These are phyloP conservation scores for Apotomis capreana DNA, from an alignment of 2,888 invertebrate genomes.

Conservation along the genomic window DNA sequence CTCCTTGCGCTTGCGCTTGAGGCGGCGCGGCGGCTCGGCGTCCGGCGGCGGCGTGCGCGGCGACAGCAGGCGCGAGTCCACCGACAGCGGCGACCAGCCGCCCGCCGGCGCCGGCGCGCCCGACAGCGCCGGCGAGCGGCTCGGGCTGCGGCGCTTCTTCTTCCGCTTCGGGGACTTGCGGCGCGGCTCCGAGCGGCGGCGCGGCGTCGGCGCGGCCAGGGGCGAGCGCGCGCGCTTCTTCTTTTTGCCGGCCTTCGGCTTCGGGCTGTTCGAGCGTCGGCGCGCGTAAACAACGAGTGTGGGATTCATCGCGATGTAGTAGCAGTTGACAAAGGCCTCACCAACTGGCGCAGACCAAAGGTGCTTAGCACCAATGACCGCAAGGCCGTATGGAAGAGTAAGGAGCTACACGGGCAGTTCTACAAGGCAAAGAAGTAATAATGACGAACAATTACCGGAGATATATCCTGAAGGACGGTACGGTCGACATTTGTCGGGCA, in stretches of 20 bases:
- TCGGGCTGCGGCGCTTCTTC: constrained; percentile 60
- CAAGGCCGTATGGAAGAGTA: too few relatives aligned
- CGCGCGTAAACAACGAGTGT: too few relatives aligned
- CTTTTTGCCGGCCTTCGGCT: constrained; percentile 58
- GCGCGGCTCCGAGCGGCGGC: constrained; percentile 54
- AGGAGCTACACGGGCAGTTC: too few relatives aligned
- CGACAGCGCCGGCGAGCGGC: constrained; percentile 57
- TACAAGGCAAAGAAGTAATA: too few relatives aligned
- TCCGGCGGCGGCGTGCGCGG: constrained; percentile 85
- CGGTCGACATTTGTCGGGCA: too few relatives aligned
- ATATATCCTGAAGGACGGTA: too few relatives aligned
- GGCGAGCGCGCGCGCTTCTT: constrained; percentile 64
- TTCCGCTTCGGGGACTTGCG: constrained; percentile 63
- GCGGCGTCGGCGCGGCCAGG: constrained; percentile 47
- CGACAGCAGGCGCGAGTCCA: constrained; percentile 84
- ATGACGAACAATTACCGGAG: too few relatives aligned
- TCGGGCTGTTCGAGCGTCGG: constrained; percentile 58
- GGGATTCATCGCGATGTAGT: too few relatives aligned
- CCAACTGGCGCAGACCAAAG: too few relatives aligned
- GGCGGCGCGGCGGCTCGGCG: constrained; percentile 63
- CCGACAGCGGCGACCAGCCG: constrained; percentile 55
- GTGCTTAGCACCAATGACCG: too few relatives aligned
- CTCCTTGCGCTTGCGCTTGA: constrained; percentile 75
- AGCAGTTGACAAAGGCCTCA: too few relatives aligned
- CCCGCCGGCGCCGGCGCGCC: constrained; percentile 44